Percentiles rank a stretch among this genome's conserved stretches.
Evolutionary conservation across 2,797 vertebrate species (phyloP).

Genomic region (Sebastiscus albofasciatus): DNA sequence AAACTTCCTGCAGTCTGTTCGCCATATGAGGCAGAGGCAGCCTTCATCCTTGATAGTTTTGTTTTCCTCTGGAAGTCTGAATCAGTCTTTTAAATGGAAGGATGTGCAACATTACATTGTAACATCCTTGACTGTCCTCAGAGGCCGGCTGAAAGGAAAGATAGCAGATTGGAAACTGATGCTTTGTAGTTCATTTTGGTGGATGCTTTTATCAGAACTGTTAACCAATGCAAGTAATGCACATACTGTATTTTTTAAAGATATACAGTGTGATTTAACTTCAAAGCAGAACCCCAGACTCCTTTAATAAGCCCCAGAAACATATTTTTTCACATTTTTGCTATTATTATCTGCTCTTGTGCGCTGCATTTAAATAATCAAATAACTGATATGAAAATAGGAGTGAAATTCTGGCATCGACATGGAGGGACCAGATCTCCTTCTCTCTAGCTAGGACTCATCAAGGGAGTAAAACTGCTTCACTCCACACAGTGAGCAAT

Average conservation of each 20-base stretch:
- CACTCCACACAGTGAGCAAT: neutral
- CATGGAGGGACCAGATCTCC: neutral
- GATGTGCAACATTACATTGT: conserved; percentile 48
- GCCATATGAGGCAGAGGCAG: conserved; percentile 2
- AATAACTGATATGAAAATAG: neutral
- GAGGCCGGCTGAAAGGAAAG: conserved; percentile 29
- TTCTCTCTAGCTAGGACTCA: neutral
- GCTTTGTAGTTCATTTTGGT: neutral
- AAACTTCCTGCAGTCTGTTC: conserved; percentile 37
- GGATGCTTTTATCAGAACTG: conserved; percentile 1
- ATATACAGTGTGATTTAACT: neutral
- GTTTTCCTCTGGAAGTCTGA: conserved; percentile 47
- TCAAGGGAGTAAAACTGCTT: neutral
- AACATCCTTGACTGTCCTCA: conserved; percentile 47
- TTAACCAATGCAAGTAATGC: neutral
- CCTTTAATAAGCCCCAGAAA: neutral
- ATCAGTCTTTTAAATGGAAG: conserved; percentile 40
- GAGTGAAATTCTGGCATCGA: neutral
- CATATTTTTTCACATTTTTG: neutral
- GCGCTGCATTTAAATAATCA: neutral
- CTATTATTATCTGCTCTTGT: neutral
- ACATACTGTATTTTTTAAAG: neutral
- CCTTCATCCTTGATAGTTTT: conserved; percentile 41
- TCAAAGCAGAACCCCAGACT: conserved; percentile 6
- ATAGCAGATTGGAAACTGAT: conserved; percentile 19